Base-by-base conservation (phyloP, 2,797 vertebrate genomes). In the Delichon dasypus region DNA sequence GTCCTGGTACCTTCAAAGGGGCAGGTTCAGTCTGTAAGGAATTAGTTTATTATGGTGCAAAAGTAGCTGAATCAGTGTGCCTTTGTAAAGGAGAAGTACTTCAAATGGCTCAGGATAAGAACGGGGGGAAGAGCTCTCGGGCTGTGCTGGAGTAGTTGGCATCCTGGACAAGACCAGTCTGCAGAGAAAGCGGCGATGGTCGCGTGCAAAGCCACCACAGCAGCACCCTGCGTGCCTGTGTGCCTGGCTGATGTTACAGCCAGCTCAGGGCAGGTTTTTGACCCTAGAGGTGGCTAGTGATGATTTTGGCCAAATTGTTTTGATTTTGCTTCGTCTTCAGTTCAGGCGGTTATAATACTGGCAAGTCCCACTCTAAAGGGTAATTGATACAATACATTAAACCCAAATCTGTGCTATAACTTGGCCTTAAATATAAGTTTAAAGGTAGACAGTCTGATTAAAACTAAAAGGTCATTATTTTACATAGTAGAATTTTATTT, bases 381-480 rank as follows among this genome's bases (percentile, higher is more conserved):
- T 76, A 81, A 75, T 67, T 85, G 76, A 76, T 96, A 88, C 93
- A 95, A 93, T 71, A 53, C 45, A 68, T 94, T 90, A 94, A 93
- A 77, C 73, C 71, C 88, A 85, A 94, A 94, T 92, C 93, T 70
- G 47, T 60, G 55, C 92, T 89, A 67, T 95, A 78, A 84, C 83
- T 89, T 92, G 79, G 92, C 60, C 86, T 96, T 97, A 94, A 96
- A 95, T 95, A 83, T 82, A 89, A 40, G 68, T 90, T 85, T 88
- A 72, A 96, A 93, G 73, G 81, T 90, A 89, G 90, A 93, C 66
- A 72, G 85, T 92, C 93, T 97, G 92, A 95, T 97, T 96, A 96
- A 96, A 93, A 92, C 88, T 83, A 90, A 96, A 95, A 95, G 94
- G 83, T 96, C 83, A 67, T 94, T 96, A 96, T 96, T 95, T 95